Base-by-base conservation (phyloP, 2,797 vertebrate species). In the Geotrypetes seraphini region DNA sequence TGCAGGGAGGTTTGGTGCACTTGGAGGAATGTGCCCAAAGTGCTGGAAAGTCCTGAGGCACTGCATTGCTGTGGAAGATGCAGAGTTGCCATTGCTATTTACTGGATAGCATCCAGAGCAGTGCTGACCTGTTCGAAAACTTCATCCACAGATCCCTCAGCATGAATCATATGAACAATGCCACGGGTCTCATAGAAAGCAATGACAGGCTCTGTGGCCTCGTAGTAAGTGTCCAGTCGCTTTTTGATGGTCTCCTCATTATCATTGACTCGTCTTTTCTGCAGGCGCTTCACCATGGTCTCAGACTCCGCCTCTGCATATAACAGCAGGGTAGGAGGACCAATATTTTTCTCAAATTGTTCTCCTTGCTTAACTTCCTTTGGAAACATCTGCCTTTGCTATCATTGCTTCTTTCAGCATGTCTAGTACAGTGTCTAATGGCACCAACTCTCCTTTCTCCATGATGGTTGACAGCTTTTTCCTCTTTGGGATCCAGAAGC, bases 221-320 rank as follows among this genome's bases (percentile, higher is more conserved):
- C 91, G 75, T 99, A 98, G 42, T 99, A 99, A 19, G 96, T 80
- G 17, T 97, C 91, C 65, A 99, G 74, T 10, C 96, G 87, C 53
- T 96, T 99, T 72, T 91, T 96, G 69, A 99, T 98, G 58, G 95
- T 97, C 59, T 94, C 92, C 65, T 98, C 91, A 0, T 99, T 99
- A 72, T 99, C 96, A 0, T 99, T 96, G 11, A 88, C 69, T 0
- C 96, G 85, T 21, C 96, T 84, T 57, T 97, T 98, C 78, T 97
- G 11, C 28, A 99, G 83, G 27, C 96, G 81, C 46, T 90, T 73
- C 48, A 90, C 88, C 96, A 99, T 99, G 2, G 95, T 99, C 36
- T 97, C 91, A 0, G 65, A 55, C 25, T 84, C 89, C 0, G 96
- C 95, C 0, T 99, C 93, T 3, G 99, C 77, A 5, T 99, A 98